phyloP scores from a whole-genome alignment of 2,888 invertebrate species.

The Imbricaverruca yamaguchii region DNA sequence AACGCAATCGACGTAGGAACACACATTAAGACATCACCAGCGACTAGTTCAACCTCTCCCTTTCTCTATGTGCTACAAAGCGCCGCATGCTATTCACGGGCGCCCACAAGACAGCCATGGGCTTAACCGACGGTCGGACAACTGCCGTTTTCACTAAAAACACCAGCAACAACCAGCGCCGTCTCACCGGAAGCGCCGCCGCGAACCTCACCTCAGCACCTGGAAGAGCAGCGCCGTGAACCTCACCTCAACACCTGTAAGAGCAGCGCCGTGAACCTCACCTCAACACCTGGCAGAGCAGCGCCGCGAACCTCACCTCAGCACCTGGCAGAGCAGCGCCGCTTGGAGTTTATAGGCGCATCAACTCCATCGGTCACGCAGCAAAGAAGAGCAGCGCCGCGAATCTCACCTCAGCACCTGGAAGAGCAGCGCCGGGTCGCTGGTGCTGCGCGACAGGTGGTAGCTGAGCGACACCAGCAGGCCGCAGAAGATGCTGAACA shows the following conservation, averaged over 20 bases:
- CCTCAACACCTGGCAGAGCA: constrained; percentile 80
- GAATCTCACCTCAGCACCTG: constrained; percentile 68
- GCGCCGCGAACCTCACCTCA: constrained; percentile 68
- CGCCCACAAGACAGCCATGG: no score
- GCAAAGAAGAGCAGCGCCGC: background rate
- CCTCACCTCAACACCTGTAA: no score
- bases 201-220: constrained; percentile 38
- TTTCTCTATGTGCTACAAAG: no score
- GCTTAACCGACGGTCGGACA: no score
- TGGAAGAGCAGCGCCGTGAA: constrained; percentile 65
- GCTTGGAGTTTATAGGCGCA: constrained; percentile 39
- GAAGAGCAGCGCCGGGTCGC: constrained; percentile 85
- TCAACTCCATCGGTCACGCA: constrained; percentile 27
- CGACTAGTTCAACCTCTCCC: no score
- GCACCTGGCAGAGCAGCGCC: constrained; percentile 74
- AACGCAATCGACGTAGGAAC: no score
- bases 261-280: constrained; percentile 47
- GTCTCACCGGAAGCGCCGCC: no score
- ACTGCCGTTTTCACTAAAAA: no score
- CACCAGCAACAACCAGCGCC: no score
- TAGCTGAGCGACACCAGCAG: constrained; percentile 80
- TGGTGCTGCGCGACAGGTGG: constrained; percentile 84
- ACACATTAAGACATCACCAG: no score
- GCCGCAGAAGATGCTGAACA: constrained; percentile 91
- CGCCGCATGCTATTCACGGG: no score